A percentile compares a stretch with the other conserved stretches of the same genome.
These are phyloP conservation scores for Sinocyclocheilus maitianheensis DNA, from an alignment of 2,113 vertebrate species.

Conservation along the genomic window DNA sequence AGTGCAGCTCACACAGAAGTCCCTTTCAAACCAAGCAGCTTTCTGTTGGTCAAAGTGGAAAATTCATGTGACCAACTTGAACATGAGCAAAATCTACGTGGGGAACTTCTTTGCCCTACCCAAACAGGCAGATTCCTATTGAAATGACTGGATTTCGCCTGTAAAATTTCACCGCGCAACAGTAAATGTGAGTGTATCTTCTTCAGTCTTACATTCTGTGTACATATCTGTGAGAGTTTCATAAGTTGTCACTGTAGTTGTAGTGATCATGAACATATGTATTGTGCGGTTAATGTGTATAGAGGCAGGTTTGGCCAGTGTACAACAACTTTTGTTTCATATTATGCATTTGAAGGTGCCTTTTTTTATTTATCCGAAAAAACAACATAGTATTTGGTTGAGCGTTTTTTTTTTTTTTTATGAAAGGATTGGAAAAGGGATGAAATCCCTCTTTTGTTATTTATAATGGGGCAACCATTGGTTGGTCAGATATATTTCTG, in stretches of 20 bases:
- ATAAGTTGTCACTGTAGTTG: neutral
- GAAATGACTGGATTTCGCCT: too few species aligned
- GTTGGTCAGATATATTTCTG: conserved; percentile 33
- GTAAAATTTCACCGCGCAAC: neutral
- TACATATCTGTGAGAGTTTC: conserved; percentile 24
- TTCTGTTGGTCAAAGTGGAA: neutral
- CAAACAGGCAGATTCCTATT: too few species aligned
- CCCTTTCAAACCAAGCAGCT: neutral
- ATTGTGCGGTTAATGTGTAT: conserved; percentile 37
- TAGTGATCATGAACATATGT: conserved; percentile 27
- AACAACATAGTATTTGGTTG: neutral
- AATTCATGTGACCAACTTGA: neutral
- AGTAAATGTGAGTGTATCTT: neutral
- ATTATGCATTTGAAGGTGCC: conserved; percentile 31
- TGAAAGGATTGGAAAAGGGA: neutral
- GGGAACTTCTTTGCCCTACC: too few species aligned
- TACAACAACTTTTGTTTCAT: conserved; percentile 33
- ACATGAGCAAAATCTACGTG: neutral
- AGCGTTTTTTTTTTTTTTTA: neutral
- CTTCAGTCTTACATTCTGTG: neutral
- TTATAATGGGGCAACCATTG: neutral
- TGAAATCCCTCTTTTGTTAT: neutral
- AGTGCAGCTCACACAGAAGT: too few species aligned
- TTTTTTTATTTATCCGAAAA: conserved; percentile 30
- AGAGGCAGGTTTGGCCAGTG: conserved; percentile 33